Evolutionary conservation across 2,888 invertebrate species (phyloP), one percentile per base, ranked within the genome.

Genomic region (Trilocha varians): DNA sequence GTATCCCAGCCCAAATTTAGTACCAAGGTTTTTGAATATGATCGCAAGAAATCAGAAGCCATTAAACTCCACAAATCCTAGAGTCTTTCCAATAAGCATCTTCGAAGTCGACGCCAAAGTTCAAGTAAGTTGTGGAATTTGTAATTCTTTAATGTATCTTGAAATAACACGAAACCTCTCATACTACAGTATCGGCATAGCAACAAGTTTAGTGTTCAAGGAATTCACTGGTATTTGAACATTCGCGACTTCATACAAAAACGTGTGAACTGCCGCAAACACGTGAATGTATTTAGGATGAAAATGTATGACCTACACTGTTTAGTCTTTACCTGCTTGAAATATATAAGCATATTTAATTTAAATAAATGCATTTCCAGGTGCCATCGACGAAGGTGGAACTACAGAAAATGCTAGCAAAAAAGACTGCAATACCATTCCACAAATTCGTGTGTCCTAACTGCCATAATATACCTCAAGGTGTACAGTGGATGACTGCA

Each of bases 381-480:
- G 90, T 93, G 65, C 94, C 93, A 55, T 88, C 88, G 53, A 91
- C 91, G 52, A 95, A 95, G 76, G 90, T 90, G 5, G 89, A 91
- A 59, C 83, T 90, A 69, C 88, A 90, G 59, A 87, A 87, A 48
- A 93, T 96, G 91, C 74, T 96, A 57, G 87, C 88, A 45, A 89
- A 89, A 38, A 92, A 93, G 46, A 90, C 92, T 32, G 96, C 96
- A 11, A 92, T 97, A 66, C 95, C 95, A 34, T 97, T 97, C 76
- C 97, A 97, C 74, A 95, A 96, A 69, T 93, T 91, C 62, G 90
- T 96, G 40, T 97, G 96, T 66, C 91, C 96, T 3, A 91, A 91
- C 48, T 97, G 97, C 70, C 97, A 97, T 72, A 93, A 93, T 48
- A 93, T 95, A 54, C 96, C 96, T 2, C 91, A 92, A 64, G 91